phyloP scores from a whole-genome alignment of 2,113 vertebrate genomes.

The Protobothrops flavoviridis region DNA sequence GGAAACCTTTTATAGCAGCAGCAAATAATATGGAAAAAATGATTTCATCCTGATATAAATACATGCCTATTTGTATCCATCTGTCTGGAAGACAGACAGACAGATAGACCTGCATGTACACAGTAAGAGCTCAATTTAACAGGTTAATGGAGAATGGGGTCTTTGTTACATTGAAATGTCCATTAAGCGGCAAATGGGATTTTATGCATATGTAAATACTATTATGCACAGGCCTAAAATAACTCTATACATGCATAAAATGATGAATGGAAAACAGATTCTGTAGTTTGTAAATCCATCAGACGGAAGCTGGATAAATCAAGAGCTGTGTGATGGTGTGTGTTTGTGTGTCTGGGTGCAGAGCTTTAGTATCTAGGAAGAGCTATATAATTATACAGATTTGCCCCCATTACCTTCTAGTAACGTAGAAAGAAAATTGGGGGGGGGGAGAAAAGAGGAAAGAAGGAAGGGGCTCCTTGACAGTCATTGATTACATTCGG shows the following conservation, averaged over 20 bases:
- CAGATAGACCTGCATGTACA: neutral
- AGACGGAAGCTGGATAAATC: neutral
- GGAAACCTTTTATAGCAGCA: neutral
- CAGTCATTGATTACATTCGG: conserved; percentile 46
- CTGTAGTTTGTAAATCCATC: neutral
- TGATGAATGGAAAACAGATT: neutral
- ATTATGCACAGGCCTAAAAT: neutral
- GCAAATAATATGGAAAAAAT: neutral
- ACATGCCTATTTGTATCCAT: neutral
- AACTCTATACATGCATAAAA: neutral
- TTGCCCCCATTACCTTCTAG: conserved; percentile 8
- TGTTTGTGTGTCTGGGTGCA: neutral
- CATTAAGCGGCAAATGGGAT: neutral
- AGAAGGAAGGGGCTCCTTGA: conserved; percentile 32
- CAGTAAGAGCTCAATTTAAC: neutral
- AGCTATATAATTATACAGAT: neutral
- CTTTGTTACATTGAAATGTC: neutral
- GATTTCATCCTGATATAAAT: neutral
- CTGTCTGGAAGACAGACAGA: neutral
- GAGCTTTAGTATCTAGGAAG: neutral
- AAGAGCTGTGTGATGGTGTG: neutral
- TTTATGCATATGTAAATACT: neutral
- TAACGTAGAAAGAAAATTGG: conserved; percentile 2
- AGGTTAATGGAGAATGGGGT: neutral
- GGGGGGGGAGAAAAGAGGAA: neutral